A percentile compares a stretch with the other conserved stretches of the same genome.
These are phyloP conservation scores for Chloroceryle aenea DNA, from an alignment of 2,113 vertebrate genomes.

Conservation along the genomic window DNA sequence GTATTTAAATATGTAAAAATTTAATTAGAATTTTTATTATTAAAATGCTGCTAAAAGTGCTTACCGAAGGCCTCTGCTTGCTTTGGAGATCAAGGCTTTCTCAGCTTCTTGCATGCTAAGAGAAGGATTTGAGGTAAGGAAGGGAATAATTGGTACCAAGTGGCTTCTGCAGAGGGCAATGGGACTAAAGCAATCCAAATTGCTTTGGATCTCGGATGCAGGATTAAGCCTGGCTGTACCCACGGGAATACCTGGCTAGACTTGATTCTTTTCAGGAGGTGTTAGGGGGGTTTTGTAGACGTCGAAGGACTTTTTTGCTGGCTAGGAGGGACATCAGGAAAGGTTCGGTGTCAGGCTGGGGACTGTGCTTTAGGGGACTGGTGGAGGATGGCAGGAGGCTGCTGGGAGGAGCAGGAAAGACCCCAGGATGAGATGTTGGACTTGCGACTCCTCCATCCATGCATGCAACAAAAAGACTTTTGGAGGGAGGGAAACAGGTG, in stretches of 20 bases:
- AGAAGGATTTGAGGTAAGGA: not conserved
- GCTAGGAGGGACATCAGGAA: rapidly evolving
- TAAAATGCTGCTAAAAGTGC: not conserved
- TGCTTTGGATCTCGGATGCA: not conserved
- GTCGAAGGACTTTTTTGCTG: not conserved
- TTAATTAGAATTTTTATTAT: constrained; percentile 51
- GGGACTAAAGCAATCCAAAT: not conserved
- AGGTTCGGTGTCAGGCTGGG: rapidly evolving
- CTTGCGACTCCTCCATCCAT: rapidly evolving
- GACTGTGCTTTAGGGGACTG: not conserved
- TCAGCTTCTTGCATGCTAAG: not conserved
- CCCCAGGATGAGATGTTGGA: not conserved
- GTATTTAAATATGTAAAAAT: constrained; percentile 40
- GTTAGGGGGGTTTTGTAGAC: not conserved
- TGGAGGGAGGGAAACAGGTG: not conserved
- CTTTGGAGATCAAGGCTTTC: constrained; percentile 8
- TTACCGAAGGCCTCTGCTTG: constrained; percentile 15
- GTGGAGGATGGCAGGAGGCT: not conserved
- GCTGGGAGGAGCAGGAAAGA: not conserved
- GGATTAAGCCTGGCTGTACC: not conserved
- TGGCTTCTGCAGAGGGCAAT: not conserved
- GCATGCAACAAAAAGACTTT: rapidly evolving
- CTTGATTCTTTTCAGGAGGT: not conserved
- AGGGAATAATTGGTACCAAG: not conserved
- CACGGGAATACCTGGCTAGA: not conserved